Percentiles rank a stretch among this genome's conserved stretches.
Conservation (phyloP, 1,140 invertebrate genomes). For the Scaptomyza graminum region DNA sequence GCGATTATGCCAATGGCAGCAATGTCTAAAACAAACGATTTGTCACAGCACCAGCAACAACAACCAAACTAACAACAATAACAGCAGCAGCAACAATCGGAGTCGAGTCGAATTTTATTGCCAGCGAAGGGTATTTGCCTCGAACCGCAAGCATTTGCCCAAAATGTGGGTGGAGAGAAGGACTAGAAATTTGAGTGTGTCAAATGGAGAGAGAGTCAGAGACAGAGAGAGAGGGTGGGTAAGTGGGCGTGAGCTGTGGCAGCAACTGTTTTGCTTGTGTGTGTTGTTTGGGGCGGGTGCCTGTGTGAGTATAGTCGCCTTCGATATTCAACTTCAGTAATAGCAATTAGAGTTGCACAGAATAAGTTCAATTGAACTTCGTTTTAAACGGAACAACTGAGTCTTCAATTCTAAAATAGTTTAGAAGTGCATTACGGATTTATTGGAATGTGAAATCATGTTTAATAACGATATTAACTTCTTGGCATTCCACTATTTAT, state of each 20-base stretch:
- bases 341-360: too few species aligned
- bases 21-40: constrained; percentile 78
- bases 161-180: constrained; percentile 25
- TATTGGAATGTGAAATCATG: too few species aligned
- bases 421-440: too few species aligned
- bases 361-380: too few species aligned
- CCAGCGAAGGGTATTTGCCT: constrained; percentile 44
- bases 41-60: constrained; percentile 65
- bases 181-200: constrained; percentile 6
- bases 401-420: too few species aligned
- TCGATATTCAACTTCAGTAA: neutral
- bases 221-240: neutral
- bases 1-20: constrained; percentile 77
- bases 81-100: constrained; percentile 10
- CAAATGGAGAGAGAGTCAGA: neutral
- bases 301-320: neutral
- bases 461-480: too few species aligned
- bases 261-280: constrained; percentile 33
- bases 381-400: too few species aligned
- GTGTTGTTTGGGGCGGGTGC: too few species aligned
- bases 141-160: constrained; percentile 71
- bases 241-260: neutral
- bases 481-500: too few species aligned
- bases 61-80: neutral
- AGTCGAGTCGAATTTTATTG: constrained; percentile 66